Base-by-base conservation (phyloP, 2,888 invertebrate species). In the Parapristionchus giblindavisi region DNA sequence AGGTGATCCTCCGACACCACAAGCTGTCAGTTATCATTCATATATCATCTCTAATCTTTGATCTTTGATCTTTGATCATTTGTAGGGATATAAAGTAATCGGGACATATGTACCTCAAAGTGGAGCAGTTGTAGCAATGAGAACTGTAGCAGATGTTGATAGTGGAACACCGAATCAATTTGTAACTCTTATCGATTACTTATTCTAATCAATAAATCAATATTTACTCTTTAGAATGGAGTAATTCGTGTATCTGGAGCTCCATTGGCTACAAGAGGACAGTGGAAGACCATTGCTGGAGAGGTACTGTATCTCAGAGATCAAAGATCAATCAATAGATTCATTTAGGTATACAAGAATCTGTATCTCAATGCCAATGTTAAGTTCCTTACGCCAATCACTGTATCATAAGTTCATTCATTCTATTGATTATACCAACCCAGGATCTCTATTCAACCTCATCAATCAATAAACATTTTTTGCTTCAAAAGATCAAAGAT, bases 251-350 rank as follows among this genome's bases (percentile, higher is more conserved):
- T 72, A 24, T 32, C 40, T 43, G 60, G 60, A 56, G 72, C 43
- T 0, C 72, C 72, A 5, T 32, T 72, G 11, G 72, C 72, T 43
- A 72, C 72, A 21, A 38, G 72, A 43, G 72, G 72, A 21, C 72
- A 72, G 72, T 72, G 72, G 72, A 72, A 72, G 72, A 34, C 27
- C 21, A 58, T 72, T 34, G 72, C 72, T n/a, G 48, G 36, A 11
- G 72, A 72, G 72, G 72, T 72, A 48, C 48, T 11, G 48, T 48
- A 48, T n/a, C 17, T 27, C 56, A 6, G 52, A 34, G 8, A 11
- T 21, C 32, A 8, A 0, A n/a, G 11, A 1, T 36, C 21, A 38
- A 66, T 66, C 66, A 51, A 66, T 48, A 51, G 34, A 14, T n/a
- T 0, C 6, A 8, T 56, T 56, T 24, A 72, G 72, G 60, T 72